phyloP scores from a whole-genome alignment of 2,888 invertebrate species.

The Apamea crenata region DNA sequence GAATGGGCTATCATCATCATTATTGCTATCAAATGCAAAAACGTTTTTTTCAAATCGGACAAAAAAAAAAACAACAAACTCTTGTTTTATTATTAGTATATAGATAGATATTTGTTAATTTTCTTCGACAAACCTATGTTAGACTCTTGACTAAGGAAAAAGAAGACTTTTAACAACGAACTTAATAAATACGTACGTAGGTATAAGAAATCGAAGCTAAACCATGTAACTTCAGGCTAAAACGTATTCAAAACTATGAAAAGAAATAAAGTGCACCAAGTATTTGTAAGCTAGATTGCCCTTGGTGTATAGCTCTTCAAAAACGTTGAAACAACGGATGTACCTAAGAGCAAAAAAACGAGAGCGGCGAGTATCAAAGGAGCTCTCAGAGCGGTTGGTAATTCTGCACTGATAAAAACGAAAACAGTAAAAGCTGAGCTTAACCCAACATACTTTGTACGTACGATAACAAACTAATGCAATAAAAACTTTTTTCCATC shows the following conservation, averaged over 20 bases:
- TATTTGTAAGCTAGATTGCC: background rate
- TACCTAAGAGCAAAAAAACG: background rate
- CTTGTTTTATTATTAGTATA: no score
- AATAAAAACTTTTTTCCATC: conserved; percentile 45
- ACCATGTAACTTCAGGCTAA: background rate
- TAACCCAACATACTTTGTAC: conserved; percentile 18
- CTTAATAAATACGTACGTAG: background rate
- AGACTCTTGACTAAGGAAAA: background rate
- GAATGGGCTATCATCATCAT: background rate
- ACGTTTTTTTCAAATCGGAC: no score
- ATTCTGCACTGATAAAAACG: conserved; percentile 17
- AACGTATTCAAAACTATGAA: background rate
- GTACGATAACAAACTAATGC: conserved; percentile 37
- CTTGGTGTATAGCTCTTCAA: background rate
- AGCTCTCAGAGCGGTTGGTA: background rate
- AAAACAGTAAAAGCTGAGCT: conserved; percentile 19
- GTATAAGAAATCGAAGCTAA: background rate
- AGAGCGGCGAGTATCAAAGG: conserved; percentile 4
- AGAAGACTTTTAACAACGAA: background rate
- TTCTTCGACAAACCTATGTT: background rate
- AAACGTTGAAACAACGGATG: conserved; percentile 16
- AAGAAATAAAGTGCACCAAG: background rate
- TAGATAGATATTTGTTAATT: background rate
- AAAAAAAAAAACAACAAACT: no score
- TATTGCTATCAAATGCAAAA: no score